Percentiles rank a stretch among this genome's conserved stretches.
These are phyloP conservation scores for Lepidonotus clava DNA, from an alignment of 2,888 invertebrate species.

Conservation along the genomic window DNA sequence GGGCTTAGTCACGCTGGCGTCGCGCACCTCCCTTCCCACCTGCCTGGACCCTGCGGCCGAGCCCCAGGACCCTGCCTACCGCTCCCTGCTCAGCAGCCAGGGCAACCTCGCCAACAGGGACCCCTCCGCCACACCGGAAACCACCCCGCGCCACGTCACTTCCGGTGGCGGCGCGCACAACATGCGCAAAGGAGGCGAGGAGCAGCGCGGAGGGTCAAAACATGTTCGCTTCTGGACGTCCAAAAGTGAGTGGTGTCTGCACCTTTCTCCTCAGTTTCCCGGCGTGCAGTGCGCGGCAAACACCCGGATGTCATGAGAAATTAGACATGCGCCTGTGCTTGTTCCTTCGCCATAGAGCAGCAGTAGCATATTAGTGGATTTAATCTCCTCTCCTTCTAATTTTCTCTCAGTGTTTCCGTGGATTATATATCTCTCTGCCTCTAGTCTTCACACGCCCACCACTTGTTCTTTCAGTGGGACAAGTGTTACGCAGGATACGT, in stretches of 20 bases:
- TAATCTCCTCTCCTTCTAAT: background rate
- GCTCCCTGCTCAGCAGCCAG: constrained; percentile 32
- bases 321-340: no score
- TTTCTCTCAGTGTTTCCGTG: no score
- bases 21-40: constrained; percentile 40
- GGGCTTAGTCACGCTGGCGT: constrained; percentile 23
- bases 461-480: constrained; percentile 56
- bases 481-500: constrained; percentile 52
- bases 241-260: constrained; percentile 52
- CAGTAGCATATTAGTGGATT: background rate
- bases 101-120: constrained; percentile 42
- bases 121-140: constrained; percentile 38
- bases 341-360: no score
- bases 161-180: constrained; percentile 29
- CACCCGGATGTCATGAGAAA: no score
- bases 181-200: constrained; percentile 49
- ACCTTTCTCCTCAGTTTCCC: no score
- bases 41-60: constrained; percentile 26
- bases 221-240: constrained; percentile 55
- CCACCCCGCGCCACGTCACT: constrained; percentile 33
- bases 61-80: constrained; percentile 34
- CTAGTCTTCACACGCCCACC: background rate
- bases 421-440: background rate
- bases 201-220: constrained; percentile 47
- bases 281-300: no score